These are phyloP conservation scores for Nomada ferruginata DNA, from an alignment of 2,888 invertebrate genomes.

Conservation along the genomic window DNA sequence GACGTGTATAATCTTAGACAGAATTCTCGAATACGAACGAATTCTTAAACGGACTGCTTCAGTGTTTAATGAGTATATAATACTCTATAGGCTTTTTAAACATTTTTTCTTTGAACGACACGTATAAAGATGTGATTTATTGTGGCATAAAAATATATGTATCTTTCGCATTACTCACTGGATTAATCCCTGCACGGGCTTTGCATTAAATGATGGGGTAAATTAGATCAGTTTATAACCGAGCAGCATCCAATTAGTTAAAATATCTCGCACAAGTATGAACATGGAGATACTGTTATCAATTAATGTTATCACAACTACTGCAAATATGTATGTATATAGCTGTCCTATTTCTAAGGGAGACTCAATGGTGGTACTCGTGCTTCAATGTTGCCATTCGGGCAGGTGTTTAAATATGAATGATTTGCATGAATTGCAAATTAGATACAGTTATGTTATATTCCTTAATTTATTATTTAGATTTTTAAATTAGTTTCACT, in stretches of 20 bases:
- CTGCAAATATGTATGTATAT: not conserved
- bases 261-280: not conserved
- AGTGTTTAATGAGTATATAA: too few species aligned
- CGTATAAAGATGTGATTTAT: not conserved
- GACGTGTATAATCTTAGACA: too few species aligned
- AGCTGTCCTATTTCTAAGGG: not conserved
- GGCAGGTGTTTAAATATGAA: too few species aligned
- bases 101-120: not conserved
- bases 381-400: too few species aligned
- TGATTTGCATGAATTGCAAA: too few species aligned
- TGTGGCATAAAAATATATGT: conserved; percentile 20
- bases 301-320: not conserved
- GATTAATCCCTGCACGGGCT: not conserved
- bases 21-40: too few species aligned
- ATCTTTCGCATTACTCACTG: conserved; percentile 2
- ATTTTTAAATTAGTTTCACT: too few species aligned
- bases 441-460: too few species aligned
- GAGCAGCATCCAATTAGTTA: not conserved
- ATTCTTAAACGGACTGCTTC: too few species aligned
- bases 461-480: too few species aligned
- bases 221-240: not conserved
- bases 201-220: not conserved
- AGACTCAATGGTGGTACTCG: not conserved
- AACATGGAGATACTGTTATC: not conserved
- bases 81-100: not conserved